These are phyloP conservation scores for Acrobasis consociella DNA, from an alignment of 2,888 invertebrate species.

Conservation along the genomic window DNA sequence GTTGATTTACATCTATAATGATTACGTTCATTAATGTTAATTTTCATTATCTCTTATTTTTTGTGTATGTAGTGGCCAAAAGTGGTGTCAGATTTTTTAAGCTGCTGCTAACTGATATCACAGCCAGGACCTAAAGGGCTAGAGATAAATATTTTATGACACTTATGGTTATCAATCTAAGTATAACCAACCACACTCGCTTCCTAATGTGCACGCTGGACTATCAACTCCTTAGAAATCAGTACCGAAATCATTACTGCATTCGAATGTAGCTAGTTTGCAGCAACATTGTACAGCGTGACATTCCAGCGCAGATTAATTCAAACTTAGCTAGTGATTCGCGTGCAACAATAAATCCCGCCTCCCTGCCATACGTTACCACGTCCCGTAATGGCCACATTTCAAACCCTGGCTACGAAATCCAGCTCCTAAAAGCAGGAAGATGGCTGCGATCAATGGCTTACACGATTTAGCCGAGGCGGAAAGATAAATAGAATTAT, in stretches of 20 bases:
- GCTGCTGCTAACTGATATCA: too few species aligned
- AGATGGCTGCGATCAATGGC: constrained; percentile 17
- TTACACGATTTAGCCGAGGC: constrained; percentile 19
- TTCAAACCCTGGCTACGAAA: constrained; percentile 15
- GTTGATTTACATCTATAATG: too few species aligned
- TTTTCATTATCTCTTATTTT: too few species aligned
- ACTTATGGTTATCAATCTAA: too few species aligned
- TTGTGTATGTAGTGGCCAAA: too few species aligned
- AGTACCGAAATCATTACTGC: background rate
- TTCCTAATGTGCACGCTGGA: too few species aligned
- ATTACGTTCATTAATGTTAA: too few species aligned
- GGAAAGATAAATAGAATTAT: constrained; percentile 29
- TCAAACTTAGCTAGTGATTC: constrained; percentile 23
- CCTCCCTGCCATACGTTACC: constrained; percentile 19
- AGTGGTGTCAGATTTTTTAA: too few species aligned
- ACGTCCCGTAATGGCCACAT: constrained; percentile 23
- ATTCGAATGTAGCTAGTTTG: background rate
- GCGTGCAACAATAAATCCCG: constrained; percentile 20
- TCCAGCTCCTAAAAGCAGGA: constrained; percentile 18
- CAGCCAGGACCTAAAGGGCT: too few species aligned
- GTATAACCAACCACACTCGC: too few species aligned
- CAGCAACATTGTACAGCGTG: constrained; percentile 3
- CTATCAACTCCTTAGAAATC: background rate
- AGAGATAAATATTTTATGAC: too few species aligned
- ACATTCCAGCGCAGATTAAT: constrained; percentile 18